A percentile compares a stretch with the other conserved stretches of the same genome.
These are phyloP conservation scores for Eumacrocentrus americanus DNA, from an alignment of 2,888 invertebrate species.

Conservation along the genomic window DNA sequence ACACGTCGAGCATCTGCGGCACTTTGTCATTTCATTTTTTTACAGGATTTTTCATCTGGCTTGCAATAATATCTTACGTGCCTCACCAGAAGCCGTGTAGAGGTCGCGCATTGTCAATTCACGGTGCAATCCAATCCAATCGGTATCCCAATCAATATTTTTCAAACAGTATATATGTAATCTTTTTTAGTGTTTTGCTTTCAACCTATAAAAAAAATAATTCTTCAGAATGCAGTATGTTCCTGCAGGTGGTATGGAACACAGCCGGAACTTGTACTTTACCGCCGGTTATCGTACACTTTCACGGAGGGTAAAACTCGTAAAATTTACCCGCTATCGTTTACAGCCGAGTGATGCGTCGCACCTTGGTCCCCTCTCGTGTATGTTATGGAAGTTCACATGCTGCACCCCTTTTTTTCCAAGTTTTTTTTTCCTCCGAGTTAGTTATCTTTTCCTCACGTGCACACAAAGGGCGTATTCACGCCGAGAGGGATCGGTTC, in stretches of 20 bases:
- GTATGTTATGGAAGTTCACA: constrained; percentile 14
- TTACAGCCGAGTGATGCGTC: constrained; percentile 27
- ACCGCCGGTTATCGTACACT: constrained; percentile 31
- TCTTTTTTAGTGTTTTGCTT: not conserved
- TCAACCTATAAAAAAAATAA: not conserved
- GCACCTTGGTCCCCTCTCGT: constrained; percentile 12
- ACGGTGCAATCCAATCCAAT: not conserved
- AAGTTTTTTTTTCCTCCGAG: not conserved
- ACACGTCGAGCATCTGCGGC: constrained; percentile 24
- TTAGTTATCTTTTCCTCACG: not conserved
- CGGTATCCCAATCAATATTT: not conserved
- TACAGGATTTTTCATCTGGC: constrained; percentile 27
- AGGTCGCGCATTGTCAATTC: not conserved
- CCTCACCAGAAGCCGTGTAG: not conserved
- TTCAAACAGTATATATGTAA: not conserved
- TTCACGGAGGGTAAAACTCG: constrained; percentile 31
- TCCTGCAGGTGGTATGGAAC: constrained; percentile 13
- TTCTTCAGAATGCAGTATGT: not conserved
- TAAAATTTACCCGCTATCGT: constrained; percentile 40
- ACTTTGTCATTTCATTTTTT: constrained; percentile 31
- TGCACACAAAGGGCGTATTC: not conserved
- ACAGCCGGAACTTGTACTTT: constrained; percentile 27
- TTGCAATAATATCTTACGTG: constrained; percentile 25
- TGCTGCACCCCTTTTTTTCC: constrained; percentile 1
- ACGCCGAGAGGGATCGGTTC: not conserved